phyloP scores from a whole-genome alignment of 2,888 invertebrate genomes.

The Caenorhabditis sp. region DNA sequence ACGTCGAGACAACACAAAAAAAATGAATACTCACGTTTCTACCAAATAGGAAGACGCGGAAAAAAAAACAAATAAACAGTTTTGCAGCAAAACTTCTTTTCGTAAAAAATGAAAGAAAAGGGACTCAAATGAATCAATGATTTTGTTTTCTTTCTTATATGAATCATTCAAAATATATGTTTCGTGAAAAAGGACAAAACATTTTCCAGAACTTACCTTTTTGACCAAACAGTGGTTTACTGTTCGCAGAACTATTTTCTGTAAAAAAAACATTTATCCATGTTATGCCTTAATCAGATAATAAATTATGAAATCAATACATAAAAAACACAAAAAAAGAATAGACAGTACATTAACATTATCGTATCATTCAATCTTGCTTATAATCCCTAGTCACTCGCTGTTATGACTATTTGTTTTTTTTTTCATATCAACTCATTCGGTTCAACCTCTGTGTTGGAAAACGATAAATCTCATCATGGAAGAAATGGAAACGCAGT shows the following conservation, averaged over 20 bases:
- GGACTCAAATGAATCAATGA: background rate
- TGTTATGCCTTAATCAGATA: no score
- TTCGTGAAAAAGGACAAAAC: no score
- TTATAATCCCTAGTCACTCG: background rate
- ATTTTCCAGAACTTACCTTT: no score
- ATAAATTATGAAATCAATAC: background rate
- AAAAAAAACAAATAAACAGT: slow-evolving; percentile 13
- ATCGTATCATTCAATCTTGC: slow-evolving; percentile 4
- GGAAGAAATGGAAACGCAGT: no score
- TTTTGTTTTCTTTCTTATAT: background rate
- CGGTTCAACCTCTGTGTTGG: no score
- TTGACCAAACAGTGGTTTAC: no score
- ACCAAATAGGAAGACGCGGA: background rate
- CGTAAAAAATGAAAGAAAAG: background rate
- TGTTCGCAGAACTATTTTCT: no score
- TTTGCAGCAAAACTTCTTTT: slow-evolving; percentile 15
- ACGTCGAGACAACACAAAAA: background rate
- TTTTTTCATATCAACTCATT: background rate
- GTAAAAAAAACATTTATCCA: no score
- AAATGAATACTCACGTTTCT: background rate
- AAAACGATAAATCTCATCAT: no score
- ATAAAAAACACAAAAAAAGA: background rate
- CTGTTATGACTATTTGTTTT: background rate
- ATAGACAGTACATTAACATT: slow-evolving; percentile 5
- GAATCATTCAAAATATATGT: background rate